phyloP scores from a whole-genome alignment of 2,797 vertebrate genomes.

The Aplochiton taeniatus region DNA sequence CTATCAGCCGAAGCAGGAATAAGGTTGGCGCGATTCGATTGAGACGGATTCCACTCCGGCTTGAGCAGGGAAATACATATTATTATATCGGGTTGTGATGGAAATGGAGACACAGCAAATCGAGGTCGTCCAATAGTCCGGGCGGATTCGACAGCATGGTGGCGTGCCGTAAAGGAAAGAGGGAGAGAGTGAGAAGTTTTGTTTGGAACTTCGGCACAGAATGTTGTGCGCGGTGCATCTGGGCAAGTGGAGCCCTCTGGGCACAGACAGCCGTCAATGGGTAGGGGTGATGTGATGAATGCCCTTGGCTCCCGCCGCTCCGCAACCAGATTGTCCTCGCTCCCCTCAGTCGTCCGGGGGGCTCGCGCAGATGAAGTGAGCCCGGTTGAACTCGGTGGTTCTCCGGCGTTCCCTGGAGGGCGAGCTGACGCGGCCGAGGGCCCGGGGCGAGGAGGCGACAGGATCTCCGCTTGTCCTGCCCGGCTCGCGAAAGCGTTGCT shows the following conservation, averaged over 20 bases:
- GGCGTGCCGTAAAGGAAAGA: constrained; percentile 3
- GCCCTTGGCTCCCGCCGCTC: constrained; percentile 24
- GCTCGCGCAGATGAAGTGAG: constrained; percentile 52
- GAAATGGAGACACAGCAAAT: constrained; percentile 65
- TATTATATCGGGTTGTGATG: constrained; percentile 65
- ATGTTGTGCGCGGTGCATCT: constrained; percentile 35
- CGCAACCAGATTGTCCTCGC: constrained; percentile 52
- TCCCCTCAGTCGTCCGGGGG: constrained; percentile 49
- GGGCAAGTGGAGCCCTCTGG: constrained; percentile 49
- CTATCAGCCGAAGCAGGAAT: constrained; percentile 43
- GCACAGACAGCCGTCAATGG: constrained; percentile 61
- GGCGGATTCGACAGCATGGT: no score
- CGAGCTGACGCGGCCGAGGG: no score
- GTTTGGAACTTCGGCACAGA: constrained; percentile 52
- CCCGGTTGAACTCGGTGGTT: constrained; percentile 34
- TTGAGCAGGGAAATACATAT: constrained; percentile 37
- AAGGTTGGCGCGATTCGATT: constrained; percentile 47
- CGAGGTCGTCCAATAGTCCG: constrained; percentile 52
- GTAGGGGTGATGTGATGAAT: constrained; percentile 62
- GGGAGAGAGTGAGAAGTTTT: constrained; percentile 39
- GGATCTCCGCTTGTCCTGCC: neutral
- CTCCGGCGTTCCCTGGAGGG: constrained; percentile 26
- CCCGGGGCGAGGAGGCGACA: no score
- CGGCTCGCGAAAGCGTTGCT: constrained; percentile 16
- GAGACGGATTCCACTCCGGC: constrained; percentile 31